Evolutionary conservation across 2,113 vertebrate species (phyloP).

Genomic region (Myanophis thanlyinensis): DNA sequence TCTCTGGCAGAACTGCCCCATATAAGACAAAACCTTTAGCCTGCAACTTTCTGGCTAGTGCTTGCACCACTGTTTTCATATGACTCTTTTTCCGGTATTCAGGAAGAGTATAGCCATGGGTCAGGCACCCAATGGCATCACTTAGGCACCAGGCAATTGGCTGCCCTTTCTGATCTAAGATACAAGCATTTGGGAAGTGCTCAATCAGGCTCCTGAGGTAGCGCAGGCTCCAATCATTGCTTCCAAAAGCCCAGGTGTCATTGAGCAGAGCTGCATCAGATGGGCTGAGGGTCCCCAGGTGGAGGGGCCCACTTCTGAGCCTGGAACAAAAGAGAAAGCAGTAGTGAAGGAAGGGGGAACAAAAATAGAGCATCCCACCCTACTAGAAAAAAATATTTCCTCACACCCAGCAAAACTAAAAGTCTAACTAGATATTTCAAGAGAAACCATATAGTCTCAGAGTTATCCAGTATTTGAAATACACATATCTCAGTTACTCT

Average conservation of each 20-base stretch:
- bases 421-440: neutral
- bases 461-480: neutral
- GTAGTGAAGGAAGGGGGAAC: neutral
- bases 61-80: fast-evolving
- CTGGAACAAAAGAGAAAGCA: neutral
- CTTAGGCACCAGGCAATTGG: neutral
- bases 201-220: neutral
- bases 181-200: neutral
- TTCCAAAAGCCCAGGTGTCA: neutral
- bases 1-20: fast-evolving
- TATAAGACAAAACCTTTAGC: neutral
- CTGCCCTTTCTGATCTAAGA: neutral
- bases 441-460: neutral
- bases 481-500: neutral
- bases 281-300: neutral
- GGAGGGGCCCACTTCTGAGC: neutral
- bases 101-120: neutral
- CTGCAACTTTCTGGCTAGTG: neutral
- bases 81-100: neutral
- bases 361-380: neutral
- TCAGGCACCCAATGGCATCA: neutral
- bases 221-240: neutral
- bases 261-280: neutral
- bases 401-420: neutral
- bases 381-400: neutral